Evolutionary conservation across 92 coral and sea anemone genomes (phyloP).

Genomic region (Virgularia gustaviana): DNA sequence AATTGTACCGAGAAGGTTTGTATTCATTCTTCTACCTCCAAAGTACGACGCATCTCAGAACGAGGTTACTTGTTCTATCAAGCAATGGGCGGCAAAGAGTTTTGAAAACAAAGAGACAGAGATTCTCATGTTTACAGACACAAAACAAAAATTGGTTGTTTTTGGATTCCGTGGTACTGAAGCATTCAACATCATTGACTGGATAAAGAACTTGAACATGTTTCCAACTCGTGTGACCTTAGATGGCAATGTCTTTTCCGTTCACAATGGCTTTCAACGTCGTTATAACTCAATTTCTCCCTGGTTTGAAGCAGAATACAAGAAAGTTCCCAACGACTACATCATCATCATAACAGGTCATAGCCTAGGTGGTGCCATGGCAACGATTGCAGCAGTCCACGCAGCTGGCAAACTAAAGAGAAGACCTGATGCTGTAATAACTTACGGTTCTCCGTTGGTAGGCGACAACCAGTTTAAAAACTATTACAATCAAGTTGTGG

Average conservation of each 20-base stretch:
- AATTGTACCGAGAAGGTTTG: neutral
- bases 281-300: slow-evolving; percentile 3
- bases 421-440: slow-evolving; percentile 18
- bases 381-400: slow-evolving; percentile 17
- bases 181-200: slow-evolving; percentile 6
- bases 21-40: neutral
- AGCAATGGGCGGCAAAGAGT: slow-evolving; percentile 1
- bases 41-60: slow-evolving; percentile 12
- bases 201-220: slow-evolving; percentile 17
- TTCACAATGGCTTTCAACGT: slow-evolving; percentile 13
- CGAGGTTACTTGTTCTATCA: slow-evolving; percentile 21
- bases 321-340: neutral
- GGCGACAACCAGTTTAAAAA: slow-evolving; percentile 7
- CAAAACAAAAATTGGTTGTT: slow-evolving; percentile 15
- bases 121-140: slow-evolving; percentile 8
- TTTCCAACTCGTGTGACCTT: neutral
- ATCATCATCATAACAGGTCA: slow-evolving; percentile 27
- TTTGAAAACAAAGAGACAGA: slow-evolving; percentile 19
- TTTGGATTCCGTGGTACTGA: slow-evolving; percentile 36
- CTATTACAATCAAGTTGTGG: slow-evolving; percentile 16
- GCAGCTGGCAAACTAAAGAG: slow-evolving; percentile 27
- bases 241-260: neutral
- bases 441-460: slow-evolving; percentile 13
- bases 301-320: slow-evolving; percentile 30
- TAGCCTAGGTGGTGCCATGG: slow-evolving; percentile 23